phyloP scores from a whole-genome alignment of 2,888 invertebrate species.

The Nematopogon swammerdamellus region DNA sequence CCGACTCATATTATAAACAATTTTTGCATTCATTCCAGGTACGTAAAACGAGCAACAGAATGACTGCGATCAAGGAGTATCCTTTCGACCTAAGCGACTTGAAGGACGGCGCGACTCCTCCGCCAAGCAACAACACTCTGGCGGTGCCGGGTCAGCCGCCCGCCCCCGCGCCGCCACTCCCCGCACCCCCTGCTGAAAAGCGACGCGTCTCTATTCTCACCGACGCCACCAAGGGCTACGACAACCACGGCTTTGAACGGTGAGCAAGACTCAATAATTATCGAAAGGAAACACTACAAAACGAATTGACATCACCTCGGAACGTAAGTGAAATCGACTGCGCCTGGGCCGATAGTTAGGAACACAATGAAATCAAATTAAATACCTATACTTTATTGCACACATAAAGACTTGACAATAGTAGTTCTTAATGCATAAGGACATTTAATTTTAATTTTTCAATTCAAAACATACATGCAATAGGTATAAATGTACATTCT shows the following conservation, averaged over 20 bases:
- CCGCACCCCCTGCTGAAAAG: conserved; percentile 32
- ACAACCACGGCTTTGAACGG: conserved; percentile 64
- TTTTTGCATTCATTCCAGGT: conserved; percentile 37
- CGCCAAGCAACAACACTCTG: conserved; percentile 3
- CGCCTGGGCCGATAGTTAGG: too few relatives aligned
- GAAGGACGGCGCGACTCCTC: conserved; percentile 17
- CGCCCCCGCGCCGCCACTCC: conserved; percentile 17
- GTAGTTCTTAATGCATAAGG: too few relatives aligned
- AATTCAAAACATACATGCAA: too few relatives aligned
- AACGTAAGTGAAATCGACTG: too few relatives aligned
- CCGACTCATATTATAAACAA: too few relatives aligned
- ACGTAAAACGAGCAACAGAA: conserved; percentile 49
- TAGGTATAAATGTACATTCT: too few relatives aligned
- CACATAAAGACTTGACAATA: too few relatives aligned
- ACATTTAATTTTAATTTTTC: too few relatives aligned
- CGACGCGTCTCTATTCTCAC: conserved; percentile 64
- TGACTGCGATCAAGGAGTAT: conserved; percentile 52
- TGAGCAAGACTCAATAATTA: conserved; percentile 20
- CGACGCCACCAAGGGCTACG: conserved; percentile 58
- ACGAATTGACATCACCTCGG: too few relatives aligned
- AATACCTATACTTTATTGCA: too few relatives aligned
- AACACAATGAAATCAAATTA: too few relatives aligned
- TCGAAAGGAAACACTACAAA: too few relatives aligned
- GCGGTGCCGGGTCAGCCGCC: conserved; percentile 9
- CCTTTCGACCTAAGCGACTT: conserved; percentile 49